A percentile compares a stretch with the other conserved stretches of the same genome.
phyloP scores from a whole-genome alignment of 2,888 invertebrate genomes.

The Congeria kusceri region DNA sequence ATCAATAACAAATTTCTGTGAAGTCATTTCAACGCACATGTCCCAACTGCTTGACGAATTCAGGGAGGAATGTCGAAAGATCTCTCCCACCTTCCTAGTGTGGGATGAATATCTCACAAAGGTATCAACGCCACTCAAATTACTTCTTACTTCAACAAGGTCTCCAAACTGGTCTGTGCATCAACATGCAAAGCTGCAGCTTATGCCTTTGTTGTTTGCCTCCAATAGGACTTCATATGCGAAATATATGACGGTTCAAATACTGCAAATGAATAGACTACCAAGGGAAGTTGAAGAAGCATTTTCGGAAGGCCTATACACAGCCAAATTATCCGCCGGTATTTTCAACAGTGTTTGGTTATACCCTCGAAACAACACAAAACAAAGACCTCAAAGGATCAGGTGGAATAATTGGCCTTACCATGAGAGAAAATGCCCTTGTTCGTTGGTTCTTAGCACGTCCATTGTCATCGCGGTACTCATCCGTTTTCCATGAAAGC shows the following conservation, averaged over 20 bases:
- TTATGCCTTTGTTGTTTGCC: too few relatives aligned
- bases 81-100: slow-evolving; percentile 29
- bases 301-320: slow-evolving; percentile 19
- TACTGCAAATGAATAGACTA: slow-evolving; percentile 26
- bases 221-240: too few relatives aligned
- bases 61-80: slow-evolving; percentile 20
- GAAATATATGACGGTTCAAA: slow-evolving; percentile 16
- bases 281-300: slow-evolving; percentile 23
- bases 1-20: too few relatives aligned
- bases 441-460: slow-evolving; percentile 36
- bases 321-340: slow-evolving; percentile 13
- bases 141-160: slow-evolving; percentile 14
- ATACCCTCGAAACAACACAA: slow-evolving; percentile 19
- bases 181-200: background rate
- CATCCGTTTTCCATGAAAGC: slow-evolving; percentile 6
- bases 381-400: slow-evolving; percentile 26
- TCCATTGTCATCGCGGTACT: slow-evolving; percentile 20
- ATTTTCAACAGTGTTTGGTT: slow-evolving; percentile 33
- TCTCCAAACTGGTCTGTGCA: background rate
- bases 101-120: slow-evolving; percentile 34
- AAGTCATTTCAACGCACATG: too few relatives aligned
- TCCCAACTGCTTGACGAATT: slow-evolving; percentile 12
- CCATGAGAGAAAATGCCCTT: slow-evolving; percentile 22
- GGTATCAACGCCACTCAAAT: slow-evolving; percentile 21
- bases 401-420: slow-evolving; percentile 35